Conservation (phyloP, 2,888 invertebrate genomes). For the Rotaria socialis region DNA sequence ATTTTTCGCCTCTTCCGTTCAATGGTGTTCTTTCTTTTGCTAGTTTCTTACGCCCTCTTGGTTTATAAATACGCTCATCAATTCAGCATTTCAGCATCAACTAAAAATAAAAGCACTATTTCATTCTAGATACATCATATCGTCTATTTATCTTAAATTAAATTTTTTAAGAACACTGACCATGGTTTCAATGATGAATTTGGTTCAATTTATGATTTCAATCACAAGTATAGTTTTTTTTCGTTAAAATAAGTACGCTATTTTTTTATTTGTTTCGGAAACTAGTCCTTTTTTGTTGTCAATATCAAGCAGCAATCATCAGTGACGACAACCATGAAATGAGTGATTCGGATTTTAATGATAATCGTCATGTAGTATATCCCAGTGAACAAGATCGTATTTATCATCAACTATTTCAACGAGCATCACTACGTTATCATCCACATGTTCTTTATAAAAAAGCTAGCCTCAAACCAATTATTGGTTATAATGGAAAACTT, state of each 20-base stretch:
- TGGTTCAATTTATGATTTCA: background rate
- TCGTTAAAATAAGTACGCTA: background rate
- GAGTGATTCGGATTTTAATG: background rate
- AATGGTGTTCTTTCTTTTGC: background rate
- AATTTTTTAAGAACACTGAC: no score
- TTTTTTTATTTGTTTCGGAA: background rate
- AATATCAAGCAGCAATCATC: background rate
- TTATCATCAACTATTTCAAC: background rate
- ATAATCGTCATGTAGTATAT: background rate
- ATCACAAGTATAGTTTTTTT: background rate
- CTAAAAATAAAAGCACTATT: background rate
- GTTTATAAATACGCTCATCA: background rate
- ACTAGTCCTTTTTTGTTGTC: background rate
- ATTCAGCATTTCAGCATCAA: background rate
- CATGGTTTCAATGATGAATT: background rate
- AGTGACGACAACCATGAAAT: background rate
- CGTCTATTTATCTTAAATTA: no score
- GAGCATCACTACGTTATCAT: constrained; percentile 16
- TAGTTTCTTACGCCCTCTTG: background rate
- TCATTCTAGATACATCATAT: background rate
- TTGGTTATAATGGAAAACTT: background rate
- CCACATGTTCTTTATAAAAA: constrained; percentile 22
- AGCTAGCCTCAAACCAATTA: background rate
- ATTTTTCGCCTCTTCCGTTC: background rate
- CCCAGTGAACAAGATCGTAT: background rate